Evolutionary conservation across 2,888 invertebrate genomes (phyloP), one percentile per base, ranked within the genome.

Genomic region (Itoplectis maculator): DNA sequence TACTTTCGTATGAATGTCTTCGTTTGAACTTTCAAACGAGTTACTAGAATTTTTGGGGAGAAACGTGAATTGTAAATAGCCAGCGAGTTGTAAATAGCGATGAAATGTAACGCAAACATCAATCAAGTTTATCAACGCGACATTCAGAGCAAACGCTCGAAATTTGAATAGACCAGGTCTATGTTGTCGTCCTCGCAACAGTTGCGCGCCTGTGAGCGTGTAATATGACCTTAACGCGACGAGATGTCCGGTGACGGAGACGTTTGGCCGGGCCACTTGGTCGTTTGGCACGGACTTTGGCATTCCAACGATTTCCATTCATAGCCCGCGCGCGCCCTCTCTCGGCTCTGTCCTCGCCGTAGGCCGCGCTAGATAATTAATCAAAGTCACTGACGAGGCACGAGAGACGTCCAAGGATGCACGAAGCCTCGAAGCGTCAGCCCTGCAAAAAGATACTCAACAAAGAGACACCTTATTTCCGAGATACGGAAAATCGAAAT

Each of bases 271-370:
- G 72, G 77, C 35, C 35, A 47, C n/a, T 61, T 35, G 45, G 51
- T 40, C 63, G 40, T 78, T 82, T 81, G 79, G 81, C 82, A 77
- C 82, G 77, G n/a, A 77, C 69, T 79, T 68, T 81, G 75, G 63
- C 76, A 68, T 81, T 80, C 76, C 69, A 77, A 84, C 63, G 37
- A 79, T 83, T 76, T 73, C 72, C 84, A 76, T 84, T 81, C 75
- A 83, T 59, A 81, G 65, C 51, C 56, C 29, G n/a, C 47, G 69
- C 56, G n/a, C 56, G 47, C 69, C 23, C 63, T 73, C 65, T n/a
- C n/a, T n/a, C n/a, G n/a, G n/a, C n/a, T n/a, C n/a, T n/a, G n/a
- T n/a, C n/a, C n/a, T n/a, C n/a, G n/a, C n/a, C 42, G 23, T 56
- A 37, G 59, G 56, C 59, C 68, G 20, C 35, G 45, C 59, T 35